phyloP scores from a whole-genome alignment of 1,140 invertebrate species.

The Ephestia elutella region DNA sequence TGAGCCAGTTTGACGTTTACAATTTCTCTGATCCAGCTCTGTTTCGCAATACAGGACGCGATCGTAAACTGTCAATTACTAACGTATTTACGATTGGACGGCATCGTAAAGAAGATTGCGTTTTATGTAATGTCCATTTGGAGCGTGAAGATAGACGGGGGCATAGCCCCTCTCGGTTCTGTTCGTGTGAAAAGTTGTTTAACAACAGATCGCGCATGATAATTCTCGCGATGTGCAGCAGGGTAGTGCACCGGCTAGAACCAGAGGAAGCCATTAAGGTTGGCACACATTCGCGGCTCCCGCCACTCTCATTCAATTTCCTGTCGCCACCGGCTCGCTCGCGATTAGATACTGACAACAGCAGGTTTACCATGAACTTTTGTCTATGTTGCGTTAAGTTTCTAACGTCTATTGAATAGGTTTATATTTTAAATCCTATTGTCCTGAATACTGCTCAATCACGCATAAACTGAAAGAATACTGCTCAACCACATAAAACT shows the following conservation, averaged over 20 bases:
- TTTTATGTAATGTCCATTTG: conserved; percentile 1
- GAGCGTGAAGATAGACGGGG: not conserved
- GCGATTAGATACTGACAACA: conserved; percentile 7
- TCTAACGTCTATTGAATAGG: too few relatives aligned
- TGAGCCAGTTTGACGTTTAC: not conserved
- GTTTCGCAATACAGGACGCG: conserved; percentile 1
- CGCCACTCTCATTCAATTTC: conserved; percentile 59
- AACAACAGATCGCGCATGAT: not conserved
- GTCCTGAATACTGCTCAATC: too few relatives aligned
- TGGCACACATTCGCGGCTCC: conserved; percentile 49
- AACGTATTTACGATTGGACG: conserved; percentile 14
- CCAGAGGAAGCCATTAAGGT: conserved; percentile 47
- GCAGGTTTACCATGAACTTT: not conserved
- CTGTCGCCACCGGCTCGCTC: conserved; percentile 25
- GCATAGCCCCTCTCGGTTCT: not conserved
- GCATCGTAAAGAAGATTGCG: conserved; percentile 9
- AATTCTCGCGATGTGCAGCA: not conserved
- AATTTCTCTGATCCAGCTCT: not conserved
- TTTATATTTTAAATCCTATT: too few relatives aligned
- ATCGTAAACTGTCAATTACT: conserved; percentile 5
- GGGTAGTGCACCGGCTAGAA: conserved; percentile 10
- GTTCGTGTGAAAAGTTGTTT: not conserved
- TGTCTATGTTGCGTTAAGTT: not conserved
- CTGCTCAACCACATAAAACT: too few relatives aligned
- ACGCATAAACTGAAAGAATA: too few relatives aligned